phyloP scores from a whole-genome alignment of 2,888 invertebrate genomes.

The Drosophila meridiana region DNA sequence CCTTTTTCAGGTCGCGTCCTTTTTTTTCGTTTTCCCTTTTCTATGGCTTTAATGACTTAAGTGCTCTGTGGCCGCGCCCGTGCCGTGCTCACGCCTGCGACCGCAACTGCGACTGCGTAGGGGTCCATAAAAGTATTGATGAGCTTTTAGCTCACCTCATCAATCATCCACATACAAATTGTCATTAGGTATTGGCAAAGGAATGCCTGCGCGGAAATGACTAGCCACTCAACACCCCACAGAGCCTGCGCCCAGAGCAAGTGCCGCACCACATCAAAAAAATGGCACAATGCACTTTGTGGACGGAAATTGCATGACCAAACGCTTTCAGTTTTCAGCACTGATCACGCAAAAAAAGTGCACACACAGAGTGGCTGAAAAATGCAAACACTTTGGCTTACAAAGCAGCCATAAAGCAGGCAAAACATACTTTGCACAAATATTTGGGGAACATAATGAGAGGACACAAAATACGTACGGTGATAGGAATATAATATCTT shows the following conservation, averaged over 20 bases:
- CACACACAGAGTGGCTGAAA: conserved; percentile 18
- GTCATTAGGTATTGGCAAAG: conserved; percentile 55
- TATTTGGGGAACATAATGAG: neutral
- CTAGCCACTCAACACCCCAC: conserved; percentile 17
- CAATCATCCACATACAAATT: conserved; percentile 53
- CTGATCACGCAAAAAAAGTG: conserved; percentile 14
- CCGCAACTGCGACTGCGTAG: neutral
- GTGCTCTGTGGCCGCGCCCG: conserved; percentile 9
- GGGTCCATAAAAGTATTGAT: conserved; percentile 33
- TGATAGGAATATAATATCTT: neutral
- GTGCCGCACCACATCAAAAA: conserved; percentile 18
- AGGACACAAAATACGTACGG: neutral
- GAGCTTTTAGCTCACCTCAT: conserved; percentile 37
- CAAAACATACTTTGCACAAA: conserved; percentile 25
- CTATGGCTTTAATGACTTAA: conserved; percentile 40
- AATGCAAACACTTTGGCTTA: conserved; percentile 17
- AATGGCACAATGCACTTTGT: conserved; percentile 61
- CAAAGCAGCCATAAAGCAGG: conserved; percentile 8
- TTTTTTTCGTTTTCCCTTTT: neutral
- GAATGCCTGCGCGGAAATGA: conserved; percentile 27
- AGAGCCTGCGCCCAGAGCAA: neutral
- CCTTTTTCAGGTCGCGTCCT: conserved; percentile 43
- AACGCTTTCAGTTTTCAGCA: conserved; percentile 51
- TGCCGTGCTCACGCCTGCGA: neutral
- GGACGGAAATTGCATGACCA: conserved; percentile 61